A percentile compares a stretch with the other conserved stretches of the same genome.
Conservation (phyloP, 2,797 vertebrate species). For the Dipus sagitta region DNA sequence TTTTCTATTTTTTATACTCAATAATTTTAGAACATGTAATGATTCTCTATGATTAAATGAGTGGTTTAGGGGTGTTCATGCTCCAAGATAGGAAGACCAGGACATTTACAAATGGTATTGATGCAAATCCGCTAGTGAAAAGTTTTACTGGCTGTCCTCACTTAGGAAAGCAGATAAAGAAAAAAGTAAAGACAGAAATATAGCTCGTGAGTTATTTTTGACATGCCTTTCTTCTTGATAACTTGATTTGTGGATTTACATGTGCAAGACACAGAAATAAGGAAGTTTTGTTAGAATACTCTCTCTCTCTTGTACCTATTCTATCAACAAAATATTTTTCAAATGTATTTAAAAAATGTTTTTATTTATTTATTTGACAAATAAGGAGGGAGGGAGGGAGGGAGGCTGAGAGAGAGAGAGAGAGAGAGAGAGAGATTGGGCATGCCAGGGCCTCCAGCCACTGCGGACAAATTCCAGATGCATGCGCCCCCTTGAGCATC, state of each 20-base stretch:
- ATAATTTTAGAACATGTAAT: neutral
- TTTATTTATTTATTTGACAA: too few relatives aligned
- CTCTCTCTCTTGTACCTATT: neutral
- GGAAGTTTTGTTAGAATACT: neutral
- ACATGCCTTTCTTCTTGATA: neutral
- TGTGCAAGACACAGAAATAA: neutral
- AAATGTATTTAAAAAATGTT: too few relatives aligned
- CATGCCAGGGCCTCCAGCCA: too few relatives aligned
- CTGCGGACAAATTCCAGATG: too few relatives aligned
- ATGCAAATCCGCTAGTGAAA: neutral
- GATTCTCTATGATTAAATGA: neutral
- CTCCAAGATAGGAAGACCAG: neutral
- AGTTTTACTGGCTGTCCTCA: neutral
- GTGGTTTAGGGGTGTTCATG: neutral
- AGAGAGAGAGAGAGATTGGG: too few relatives aligned
- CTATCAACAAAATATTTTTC: neutral
- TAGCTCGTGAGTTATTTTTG: neutral
- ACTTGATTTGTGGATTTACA: neutral
- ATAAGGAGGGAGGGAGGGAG: too few relatives aligned
- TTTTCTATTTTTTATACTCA: neutral
- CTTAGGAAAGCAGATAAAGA: neutral
- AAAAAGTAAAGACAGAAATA: neutral
- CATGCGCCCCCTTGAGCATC: too few relatives aligned
- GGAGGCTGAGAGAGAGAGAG: too few relatives aligned
- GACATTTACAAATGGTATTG: neutral